Percentiles rank a stretch among this genome's conserved stretches.
These are phyloP conservation scores for Lepidurus packardi DNA, from an alignment of 1,140 invertebrate genomes.

Conservation along the genomic window DNA sequence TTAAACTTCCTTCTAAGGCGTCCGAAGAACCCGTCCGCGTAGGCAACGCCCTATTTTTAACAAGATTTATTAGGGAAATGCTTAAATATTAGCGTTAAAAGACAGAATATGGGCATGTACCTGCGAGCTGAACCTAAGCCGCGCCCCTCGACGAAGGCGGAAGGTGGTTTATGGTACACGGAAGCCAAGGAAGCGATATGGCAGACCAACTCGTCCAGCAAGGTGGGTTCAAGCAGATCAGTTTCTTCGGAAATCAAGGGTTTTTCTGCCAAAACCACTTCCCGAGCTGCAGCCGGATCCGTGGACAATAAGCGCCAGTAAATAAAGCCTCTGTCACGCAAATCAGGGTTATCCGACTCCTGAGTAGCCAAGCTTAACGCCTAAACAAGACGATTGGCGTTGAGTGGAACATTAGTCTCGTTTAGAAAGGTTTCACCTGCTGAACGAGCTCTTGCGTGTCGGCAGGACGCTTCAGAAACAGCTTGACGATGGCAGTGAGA, in stretches of 20 bases:
- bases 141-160: slow-evolving; percentile 91
- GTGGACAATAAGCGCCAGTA: slow-evolving; percentile 98
- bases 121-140: slow-evolving; percentile 36
- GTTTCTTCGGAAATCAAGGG: slow-evolving; percentile 99
- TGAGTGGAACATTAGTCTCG: background rate
- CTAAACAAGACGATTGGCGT: slow-evolving; percentile 44
- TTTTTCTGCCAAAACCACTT: slow-evolving; percentile 98
- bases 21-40: slow-evolving; percentile 35
- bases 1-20: slow-evolving; percentile 32
- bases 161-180: slow-evolving; percentile 98
- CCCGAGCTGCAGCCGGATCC: slow-evolving; percentile 96
- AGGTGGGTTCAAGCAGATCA: slow-evolving; percentile 93
- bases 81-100: background rate
- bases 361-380: slow-evolving; percentile 89
- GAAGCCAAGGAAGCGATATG: slow-evolving; percentile 97
- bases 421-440: slow-evolving; percentile 44
- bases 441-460: slow-evolving; percentile 98
- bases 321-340: slow-evolving; percentile 97
- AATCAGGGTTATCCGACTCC: slow-evolving; percentile 99
- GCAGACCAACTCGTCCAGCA: slow-evolving; percentile 97
- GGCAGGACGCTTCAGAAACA: slow-evolving; percentile 95
- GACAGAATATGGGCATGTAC: slow-evolving; percentile 8
- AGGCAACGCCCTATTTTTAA: slow-evolving; percentile 22
- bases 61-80: background rate
- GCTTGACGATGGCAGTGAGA: slow-evolving; percentile 95